Conservation (phyloP, 2,888 invertebrate species). For the Cheilosia variabilis region DNA sequence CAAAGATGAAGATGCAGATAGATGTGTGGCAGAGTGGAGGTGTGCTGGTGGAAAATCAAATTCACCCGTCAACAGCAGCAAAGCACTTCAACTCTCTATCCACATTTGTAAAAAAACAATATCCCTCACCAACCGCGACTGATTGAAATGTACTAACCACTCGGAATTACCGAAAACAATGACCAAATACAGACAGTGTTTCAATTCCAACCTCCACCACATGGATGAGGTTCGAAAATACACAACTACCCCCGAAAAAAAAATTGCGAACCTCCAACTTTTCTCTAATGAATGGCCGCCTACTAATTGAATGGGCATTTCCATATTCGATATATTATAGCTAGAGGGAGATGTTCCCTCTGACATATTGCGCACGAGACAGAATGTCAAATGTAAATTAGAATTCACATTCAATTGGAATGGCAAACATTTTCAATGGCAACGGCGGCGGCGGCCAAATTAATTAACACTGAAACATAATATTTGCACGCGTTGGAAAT, state of each 20-base stretch:
- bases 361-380: conserved; percentile 19
- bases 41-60: conserved; percentile 40
- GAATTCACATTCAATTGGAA: conserved; percentile 14
- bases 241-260: background rate
- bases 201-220: background rate
- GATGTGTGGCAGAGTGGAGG: background rate
- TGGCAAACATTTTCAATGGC: conserved; percentile 13
- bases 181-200: background rate
- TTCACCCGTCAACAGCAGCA: conserved; percentile 50
- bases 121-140: background rate
- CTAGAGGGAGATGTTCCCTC: background rate
- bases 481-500: conserved; percentile 14
- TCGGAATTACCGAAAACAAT: background rate
- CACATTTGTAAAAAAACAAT: background rate
- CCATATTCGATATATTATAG: conserved; percentile 2
- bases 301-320: conserved; percentile 27
- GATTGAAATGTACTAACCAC: conserved; percentile 7
- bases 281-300: conserved; percentile 17
- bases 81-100: background rate
- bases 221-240: background rate
- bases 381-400: conserved; percentile 26
- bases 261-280: background rate
- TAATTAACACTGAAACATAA: conserved; percentile 33
- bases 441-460: conserved; percentile 1
- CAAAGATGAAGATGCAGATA: background rate